Percentiles rank a stretch among this genome's conserved stretches.
Conservation (phyloP, 2,797 vertebrate species). For the Leontocebus nigricollis region DNA sequence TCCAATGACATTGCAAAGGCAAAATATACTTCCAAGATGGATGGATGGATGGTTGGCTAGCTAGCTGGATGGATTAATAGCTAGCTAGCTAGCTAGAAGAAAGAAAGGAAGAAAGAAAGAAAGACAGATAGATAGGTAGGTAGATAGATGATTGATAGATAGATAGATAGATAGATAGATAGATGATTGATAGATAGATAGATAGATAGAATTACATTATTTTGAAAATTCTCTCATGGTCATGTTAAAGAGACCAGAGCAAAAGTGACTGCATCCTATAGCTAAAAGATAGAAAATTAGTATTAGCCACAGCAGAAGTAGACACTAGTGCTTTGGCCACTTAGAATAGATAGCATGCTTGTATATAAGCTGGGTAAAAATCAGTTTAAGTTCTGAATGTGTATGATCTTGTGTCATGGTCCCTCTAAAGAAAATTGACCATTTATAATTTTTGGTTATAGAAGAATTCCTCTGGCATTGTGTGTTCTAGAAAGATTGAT, state of each 20-base stretch:
- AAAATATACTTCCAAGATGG: not conserved
- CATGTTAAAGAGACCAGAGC: not conserved
- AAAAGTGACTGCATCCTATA: not conserved
- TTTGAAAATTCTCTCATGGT: not conserved
- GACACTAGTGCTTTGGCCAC: not conserved
- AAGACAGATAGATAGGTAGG: not conserved
- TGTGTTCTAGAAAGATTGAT: constrained; percentile 41
- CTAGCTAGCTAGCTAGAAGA: not conserved
- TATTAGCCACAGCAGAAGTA: not conserved
- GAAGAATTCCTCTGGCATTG: not conserved
- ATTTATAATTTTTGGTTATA: constrained; percentile 35
- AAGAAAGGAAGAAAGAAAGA: too few species aligned
- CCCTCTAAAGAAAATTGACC: constrained; percentile 55
- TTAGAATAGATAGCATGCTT: not conserved
- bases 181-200: not conserved
- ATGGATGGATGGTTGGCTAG: not conserved
- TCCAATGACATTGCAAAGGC: not conserved
- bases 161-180: not conserved
- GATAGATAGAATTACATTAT: not conserved
- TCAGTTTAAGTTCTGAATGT: constrained; percentile 38
- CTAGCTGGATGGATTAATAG: too few species aligned
- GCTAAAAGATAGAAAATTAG: not conserved
- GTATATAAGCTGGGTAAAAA: not conserved
- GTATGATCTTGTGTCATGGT: not conserved
- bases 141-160: too few species aligned